These are phyloP conservation scores for Erythrocercus mccallii DNA, from an alignment of 2,113 vertebrate genomes.

Conservation along the genomic window DNA sequence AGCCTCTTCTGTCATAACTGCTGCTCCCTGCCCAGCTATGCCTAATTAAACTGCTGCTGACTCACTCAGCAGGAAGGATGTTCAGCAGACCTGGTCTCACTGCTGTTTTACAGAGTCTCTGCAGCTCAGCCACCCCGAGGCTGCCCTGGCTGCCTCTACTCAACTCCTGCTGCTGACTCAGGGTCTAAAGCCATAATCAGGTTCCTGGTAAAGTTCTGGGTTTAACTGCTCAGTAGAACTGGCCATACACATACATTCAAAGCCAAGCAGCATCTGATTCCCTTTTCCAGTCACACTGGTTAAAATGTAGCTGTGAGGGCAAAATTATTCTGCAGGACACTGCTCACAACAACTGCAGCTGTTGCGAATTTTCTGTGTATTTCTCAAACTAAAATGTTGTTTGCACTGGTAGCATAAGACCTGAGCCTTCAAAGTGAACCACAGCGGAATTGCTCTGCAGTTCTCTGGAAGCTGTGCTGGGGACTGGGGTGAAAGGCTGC, in stretches of 20 bases:
- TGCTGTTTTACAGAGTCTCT: background rate
- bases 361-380: background rate
- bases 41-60: constrained; percentile 23
- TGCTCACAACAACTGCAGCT: background rate
- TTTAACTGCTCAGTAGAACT: background rate
- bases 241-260: background rate
- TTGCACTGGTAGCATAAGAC: background rate
- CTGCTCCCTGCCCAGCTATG: constrained; percentile 20
- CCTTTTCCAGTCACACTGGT: background rate
- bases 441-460: background rate
- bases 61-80: background rate
- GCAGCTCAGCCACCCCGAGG: background rate
- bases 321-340: background rate
- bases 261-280: background rate
- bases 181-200: background rate
- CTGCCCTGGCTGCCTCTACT: background rate
- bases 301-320: background rate
- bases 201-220: background rate
- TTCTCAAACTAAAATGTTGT: background rate
- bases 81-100: background rate
- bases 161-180: background rate
- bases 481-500: background rate
- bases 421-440: background rate
- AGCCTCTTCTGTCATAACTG: constrained; percentile 15
- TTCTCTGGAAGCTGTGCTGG: background rate